phyloP scores from a whole-genome alignment of 2,888 invertebrate species.

The Caenorhabditis uteleia region DNA sequence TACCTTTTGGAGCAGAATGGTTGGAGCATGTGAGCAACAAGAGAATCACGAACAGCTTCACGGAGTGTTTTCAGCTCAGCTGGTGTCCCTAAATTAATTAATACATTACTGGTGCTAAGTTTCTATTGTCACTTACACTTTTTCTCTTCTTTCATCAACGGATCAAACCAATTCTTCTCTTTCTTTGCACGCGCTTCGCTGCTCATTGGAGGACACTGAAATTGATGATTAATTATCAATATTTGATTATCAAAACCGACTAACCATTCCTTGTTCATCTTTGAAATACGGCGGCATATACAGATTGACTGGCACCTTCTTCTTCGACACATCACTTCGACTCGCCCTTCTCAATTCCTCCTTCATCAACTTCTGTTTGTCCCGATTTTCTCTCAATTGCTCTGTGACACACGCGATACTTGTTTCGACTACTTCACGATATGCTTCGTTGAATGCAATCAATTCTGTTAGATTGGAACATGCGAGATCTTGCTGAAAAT shows the following conservation, averaged over 20 bases:
- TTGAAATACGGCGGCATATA: constrained; percentile 65
- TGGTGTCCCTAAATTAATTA: constrained; percentile 25
- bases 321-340: constrained; percentile 21
- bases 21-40: constrained; percentile 28
- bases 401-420: constrained; percentile 41
- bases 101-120: neutral
- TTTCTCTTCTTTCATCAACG: constrained; percentile 47
- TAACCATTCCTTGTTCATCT: constrained; percentile 59
- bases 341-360: constrained; percentile 22
- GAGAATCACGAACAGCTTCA: constrained; percentile 19
- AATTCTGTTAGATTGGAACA: constrained; percentile 17
- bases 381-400: constrained; percentile 39
- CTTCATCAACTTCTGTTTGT: constrained; percentile 35
- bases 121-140: constrained; percentile 24
- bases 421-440: constrained; percentile 46
- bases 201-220: constrained; percentile 55
- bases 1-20: constrained; percentile 24
- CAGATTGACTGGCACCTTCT: constrained; percentile 39
- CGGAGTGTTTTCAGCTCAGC: constrained; percentile 33
- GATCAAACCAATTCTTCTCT: constrained; percentile 43
- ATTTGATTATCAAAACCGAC: constrained; percentile 2
- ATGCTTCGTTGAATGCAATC: constrained; percentile 55
- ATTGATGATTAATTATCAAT: neutral
- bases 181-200: constrained; percentile 47
- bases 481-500: neutral